phyloP scores from a whole-genome alignment of 2,113 vertebrate species.

The Sus scrofa region DNA sequence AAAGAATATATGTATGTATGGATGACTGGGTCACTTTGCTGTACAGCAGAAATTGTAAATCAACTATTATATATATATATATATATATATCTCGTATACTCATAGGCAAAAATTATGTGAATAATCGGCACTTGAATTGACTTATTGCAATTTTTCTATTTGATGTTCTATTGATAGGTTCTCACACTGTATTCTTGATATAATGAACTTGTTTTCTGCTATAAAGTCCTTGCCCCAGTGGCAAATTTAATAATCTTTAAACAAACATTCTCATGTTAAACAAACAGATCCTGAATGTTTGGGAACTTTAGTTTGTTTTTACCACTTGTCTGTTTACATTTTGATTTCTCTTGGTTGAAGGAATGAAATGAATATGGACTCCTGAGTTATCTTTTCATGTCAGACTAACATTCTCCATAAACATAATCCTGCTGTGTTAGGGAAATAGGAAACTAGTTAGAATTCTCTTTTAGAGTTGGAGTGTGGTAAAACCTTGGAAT shows the following conservation, averaged over 20 bases:
- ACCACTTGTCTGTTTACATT: conserved; percentile 70
- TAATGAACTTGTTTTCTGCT: conserved; percentile 45
- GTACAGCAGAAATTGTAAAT: too few relatives aligned
- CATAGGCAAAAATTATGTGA: background rate
- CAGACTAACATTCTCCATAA: conserved; percentile 63
- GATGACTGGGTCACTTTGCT: too few relatives aligned
- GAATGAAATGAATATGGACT: conserved; percentile 61
- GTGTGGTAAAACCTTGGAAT: conserved; percentile 17
- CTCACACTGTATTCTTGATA: background rate
- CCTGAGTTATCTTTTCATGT: conserved; percentile 54
- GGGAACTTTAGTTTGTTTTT: conserved; percentile 70
- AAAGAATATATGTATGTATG: too few relatives aligned
- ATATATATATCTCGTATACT: background rate
- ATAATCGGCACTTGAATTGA: background rate
- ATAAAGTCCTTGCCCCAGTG: background rate
- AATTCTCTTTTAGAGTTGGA: conserved; percentile 26
- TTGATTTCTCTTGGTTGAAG: conserved; percentile 74
- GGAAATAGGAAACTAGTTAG: conserved; percentile 58
- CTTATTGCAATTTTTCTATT: background rate
- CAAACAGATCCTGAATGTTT: conserved; percentile 64
- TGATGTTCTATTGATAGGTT: background rate
- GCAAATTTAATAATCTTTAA: conserved; percentile 77
- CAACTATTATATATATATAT: background rate
- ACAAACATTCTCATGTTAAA: conserved; percentile 65
- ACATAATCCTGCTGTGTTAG: conserved; percentile 64